Conservation (phyloP, 2,888 invertebrate genomes). For the Aphodius sticticus region DNA sequence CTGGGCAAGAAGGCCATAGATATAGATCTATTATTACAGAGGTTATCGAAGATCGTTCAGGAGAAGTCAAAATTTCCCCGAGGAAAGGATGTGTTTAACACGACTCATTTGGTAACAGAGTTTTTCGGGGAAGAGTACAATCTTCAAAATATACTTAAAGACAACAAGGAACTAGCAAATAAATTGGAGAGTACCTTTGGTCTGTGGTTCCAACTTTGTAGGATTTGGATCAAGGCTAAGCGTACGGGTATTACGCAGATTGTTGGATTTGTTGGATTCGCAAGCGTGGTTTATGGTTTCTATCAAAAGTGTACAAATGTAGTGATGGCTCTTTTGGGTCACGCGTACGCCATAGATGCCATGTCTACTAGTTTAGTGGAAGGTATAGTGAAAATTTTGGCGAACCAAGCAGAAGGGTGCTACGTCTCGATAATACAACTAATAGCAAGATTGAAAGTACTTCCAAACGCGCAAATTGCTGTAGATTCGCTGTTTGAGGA, state of each 20-base stretch:
- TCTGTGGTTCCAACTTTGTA: not conserved
- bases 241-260: not conserved
- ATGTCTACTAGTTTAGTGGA: not conserved
- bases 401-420: not conserved
- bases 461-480: not conserved
- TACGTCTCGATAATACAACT: not conserved
- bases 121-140: not conserved
- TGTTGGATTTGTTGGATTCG: not conserved
- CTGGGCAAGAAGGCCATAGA: not conserved
- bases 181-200: not conserved
- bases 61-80: not conserved
- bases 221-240: not conserved
- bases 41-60: not conserved
- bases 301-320: not conserved
- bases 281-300: not conserved
- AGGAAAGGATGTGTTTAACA: not conserved
- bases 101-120: not conserved
- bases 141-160: not conserved
- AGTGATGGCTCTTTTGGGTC: not conserved
- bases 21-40: not conserved
- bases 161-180: not conserved
- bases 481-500: not conserved
- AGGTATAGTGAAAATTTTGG: not conserved
- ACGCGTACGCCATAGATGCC: not conserved
- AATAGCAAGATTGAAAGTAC: not conserved